A percentile compares a stretch with the other conserved stretches of the same genome.
Evolutionary conservation across 2,888 invertebrate species (phyloP).

Genomic region (Baronia brevicornis): DNA sequence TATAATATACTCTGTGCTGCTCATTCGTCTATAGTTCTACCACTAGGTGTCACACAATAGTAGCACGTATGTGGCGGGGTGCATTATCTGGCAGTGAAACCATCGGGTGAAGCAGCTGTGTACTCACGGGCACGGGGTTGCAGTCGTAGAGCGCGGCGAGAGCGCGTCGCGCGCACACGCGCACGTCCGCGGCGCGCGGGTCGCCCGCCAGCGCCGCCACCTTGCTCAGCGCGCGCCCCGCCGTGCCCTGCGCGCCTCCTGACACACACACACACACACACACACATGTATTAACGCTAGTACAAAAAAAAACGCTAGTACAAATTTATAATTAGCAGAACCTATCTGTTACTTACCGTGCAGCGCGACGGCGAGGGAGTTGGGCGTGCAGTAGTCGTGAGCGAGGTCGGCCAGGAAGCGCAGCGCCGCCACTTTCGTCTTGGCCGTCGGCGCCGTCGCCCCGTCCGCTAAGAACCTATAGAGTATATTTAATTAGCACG

Average conservation of each 20-base stretch:
- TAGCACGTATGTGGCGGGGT: not conserved
- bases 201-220: conserved; percentile 82
- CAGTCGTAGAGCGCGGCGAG: conserved; percentile 92
- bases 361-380: conserved; percentile 55
- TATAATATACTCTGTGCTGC: no score
- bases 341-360: conserved; percentile 46
- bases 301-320: no score
- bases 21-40: no score
- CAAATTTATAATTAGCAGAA: no score
- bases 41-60: no score
- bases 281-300: no score
- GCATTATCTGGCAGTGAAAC: not conserved
- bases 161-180: conserved; percentile 79
- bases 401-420: conserved; percentile 83
- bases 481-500: not conserved
- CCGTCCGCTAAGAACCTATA: conserved; percentile 89
- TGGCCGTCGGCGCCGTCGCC: conserved; percentile 92
- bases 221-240: conserved; percentile 82
- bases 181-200: conserved; percentile 82
- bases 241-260: conserved; percentile 67
- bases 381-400: conserved; percentile 77
- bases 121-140: conserved; percentile 81
- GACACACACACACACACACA: conserved; percentile 30
- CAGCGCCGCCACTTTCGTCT: conserved; percentile 85
- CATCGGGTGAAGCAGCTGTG: not conserved